Evolutionary conservation across 2,888 invertebrate genomes (phyloP).

Genomic region (Parapristionchus giblindavisi): DNA sequence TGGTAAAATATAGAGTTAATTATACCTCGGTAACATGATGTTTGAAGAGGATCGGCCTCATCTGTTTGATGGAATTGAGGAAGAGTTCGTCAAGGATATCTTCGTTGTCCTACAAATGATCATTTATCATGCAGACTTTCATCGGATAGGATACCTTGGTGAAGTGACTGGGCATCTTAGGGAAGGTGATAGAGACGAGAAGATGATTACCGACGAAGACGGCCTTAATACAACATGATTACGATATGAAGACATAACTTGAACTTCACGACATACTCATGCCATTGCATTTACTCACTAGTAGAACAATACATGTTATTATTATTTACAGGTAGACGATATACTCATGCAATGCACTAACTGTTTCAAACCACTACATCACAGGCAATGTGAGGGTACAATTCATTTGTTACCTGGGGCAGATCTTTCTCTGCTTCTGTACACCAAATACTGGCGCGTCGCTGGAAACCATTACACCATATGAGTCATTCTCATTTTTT

Average conservation of each 20-base stretch:
- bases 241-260: not conserved
- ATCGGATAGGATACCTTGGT: conserved; percentile 24
- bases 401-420: conserved; percentile 19
- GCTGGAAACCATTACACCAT: not conserved
- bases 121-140: not conserved
- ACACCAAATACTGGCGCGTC: conserved; percentile 35
- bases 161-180: conserved; percentile 43
- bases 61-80: conserved; percentile 45
- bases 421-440: conserved; percentile 26
- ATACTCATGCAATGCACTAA: not conserved
- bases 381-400: not conserved
- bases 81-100: conserved; percentile 46
- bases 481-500: not conserved
- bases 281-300: not conserved
- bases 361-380: too few relatives aligned
- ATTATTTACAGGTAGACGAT: not conserved
- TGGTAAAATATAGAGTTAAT: not conserved
- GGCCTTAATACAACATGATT: conserved; percentile 68
- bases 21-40: conserved; percentile 53
- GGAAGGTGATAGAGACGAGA: conserved; percentile 46
- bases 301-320: conserved; percentile 17
- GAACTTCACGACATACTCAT: not conserved
- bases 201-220: conserved; percentile 47
- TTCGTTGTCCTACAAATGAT: conserved; percentile 42
- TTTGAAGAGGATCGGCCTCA: conserved; percentile 54